These are phyloP conservation scores for Motacilla tschutschensis DNA, from an alignment of 2,113 vertebrate species.

Conservation along the genomic window DNA sequence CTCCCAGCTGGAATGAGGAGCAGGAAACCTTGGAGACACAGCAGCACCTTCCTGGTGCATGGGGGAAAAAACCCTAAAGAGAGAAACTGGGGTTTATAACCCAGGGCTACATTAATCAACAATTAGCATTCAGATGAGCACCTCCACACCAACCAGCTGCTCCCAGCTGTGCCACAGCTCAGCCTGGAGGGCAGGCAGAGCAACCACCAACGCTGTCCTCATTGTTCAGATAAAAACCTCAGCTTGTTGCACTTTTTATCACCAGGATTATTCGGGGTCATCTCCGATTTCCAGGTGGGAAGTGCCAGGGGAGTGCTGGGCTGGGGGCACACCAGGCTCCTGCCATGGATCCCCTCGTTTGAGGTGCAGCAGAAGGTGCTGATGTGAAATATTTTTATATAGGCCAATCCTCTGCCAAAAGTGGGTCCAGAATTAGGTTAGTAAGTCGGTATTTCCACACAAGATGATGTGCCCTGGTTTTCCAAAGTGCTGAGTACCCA, in stretches of 20 bases:
- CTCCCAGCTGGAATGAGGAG: not conserved
- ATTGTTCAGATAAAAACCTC: not conserved
- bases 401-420: not conserved
- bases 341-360: fast-evolving
- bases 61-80: fast-evolving
- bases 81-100: not conserved
- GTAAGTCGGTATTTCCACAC: slow-evolving; percentile 1
- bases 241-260: not conserved
- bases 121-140: not conserved
- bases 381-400: not conserved
- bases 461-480: slow-evolving; percentile 8
- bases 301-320: fast-evolving
- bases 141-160: not conserved
- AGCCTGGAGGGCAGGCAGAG: not conserved
- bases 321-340: not conserved
- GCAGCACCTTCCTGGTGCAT: not conserved
- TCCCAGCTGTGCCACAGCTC: not conserved
- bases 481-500: not conserved
- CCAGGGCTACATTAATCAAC: not conserved
- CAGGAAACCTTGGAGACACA: not conserved
- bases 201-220: not conserved
- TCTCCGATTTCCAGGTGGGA: not conserved
- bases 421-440: slow-evolving; percentile 37
- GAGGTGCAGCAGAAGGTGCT: not conserved
- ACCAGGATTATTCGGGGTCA: not conserved